phyloP scores from a whole-genome alignment of 2,113 vertebrate genomes.

The Tilapia sparmanii region DNA sequence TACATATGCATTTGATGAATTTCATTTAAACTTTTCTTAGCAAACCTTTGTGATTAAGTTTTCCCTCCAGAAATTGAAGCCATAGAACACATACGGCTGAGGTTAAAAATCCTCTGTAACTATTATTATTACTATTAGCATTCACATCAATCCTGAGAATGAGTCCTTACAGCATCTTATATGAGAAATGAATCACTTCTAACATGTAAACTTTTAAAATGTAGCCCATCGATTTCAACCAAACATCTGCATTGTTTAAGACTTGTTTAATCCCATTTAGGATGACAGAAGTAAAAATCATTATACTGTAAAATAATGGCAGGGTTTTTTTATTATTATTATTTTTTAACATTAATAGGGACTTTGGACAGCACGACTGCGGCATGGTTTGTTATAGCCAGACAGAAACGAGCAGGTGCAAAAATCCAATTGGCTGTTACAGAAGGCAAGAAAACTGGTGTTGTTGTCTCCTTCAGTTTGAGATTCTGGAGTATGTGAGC shows the following conservation, averaged over 20 bases:
- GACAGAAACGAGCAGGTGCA: not conserved
- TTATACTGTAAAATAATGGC: not conserved
- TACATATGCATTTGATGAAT: not conserved
- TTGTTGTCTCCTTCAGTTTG: not conserved
- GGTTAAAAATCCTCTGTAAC: not conserved
- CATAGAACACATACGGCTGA: not conserved
- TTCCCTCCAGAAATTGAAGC: not conserved
- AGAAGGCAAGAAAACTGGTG: not conserved
- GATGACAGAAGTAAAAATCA: not conserved
- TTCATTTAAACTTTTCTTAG: not conserved
- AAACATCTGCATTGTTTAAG: not conserved
- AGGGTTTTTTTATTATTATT: not conserved
- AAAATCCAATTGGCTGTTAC: not conserved
- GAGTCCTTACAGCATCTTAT: not conserved
- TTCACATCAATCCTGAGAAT: not conserved
- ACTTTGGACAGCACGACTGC: not conserved
- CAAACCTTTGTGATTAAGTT: not conserved
- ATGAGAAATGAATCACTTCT: not conserved
- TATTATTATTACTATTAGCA: not conserved
- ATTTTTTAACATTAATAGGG: not conserved
- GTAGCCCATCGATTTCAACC: not conserved
- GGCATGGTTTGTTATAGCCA: not conserved
- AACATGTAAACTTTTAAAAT: not conserved
- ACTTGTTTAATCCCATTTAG: not conserved
- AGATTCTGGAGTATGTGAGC: conserved; percentile 1